Percentiles rank a stretch among this genome's conserved stretches.
Evolutionary conservation across 1,140 invertebrate species (phyloP).

Genomic region (Drosophila auraria): DNA sequence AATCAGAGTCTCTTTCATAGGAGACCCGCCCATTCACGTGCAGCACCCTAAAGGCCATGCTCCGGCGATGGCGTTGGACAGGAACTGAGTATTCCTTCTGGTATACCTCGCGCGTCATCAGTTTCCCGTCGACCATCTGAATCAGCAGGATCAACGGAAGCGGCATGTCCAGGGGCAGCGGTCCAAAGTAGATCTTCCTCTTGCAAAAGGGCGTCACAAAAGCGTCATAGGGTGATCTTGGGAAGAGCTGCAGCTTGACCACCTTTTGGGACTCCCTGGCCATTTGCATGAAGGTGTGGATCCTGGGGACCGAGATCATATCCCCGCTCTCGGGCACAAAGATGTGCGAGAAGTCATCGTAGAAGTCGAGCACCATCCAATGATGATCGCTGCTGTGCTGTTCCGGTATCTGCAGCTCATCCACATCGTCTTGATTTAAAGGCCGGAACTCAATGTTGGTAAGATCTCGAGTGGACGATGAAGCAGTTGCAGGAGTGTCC

Average conservation of each 20-base stretch:
- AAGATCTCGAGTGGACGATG: too few relatives aligned
- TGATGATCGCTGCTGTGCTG: slow-evolving; percentile 49
- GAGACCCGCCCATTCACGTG: slow-evolving; percentile 62
- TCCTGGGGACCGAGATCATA: slow-evolving; percentile 69
- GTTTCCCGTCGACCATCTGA: slow-evolving; percentile 77
- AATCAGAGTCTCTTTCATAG: slow-evolving; percentile 54
- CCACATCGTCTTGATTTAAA: slow-evolving; percentile 51
- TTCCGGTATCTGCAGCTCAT: slow-evolving; percentile 62
- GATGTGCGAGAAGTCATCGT: slow-evolving; percentile 79
- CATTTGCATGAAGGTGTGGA: slow-evolving; percentile 63
- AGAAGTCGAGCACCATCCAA: slow-evolving; percentile 75
- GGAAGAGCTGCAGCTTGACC: slow-evolving; percentile 68
- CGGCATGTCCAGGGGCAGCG: slow-evolving; percentile 47
- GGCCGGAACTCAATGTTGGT: slow-evolving; percentile 68
- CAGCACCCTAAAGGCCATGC: slow-evolving; percentile 71
- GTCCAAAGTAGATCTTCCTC: slow-evolving; percentile 77
- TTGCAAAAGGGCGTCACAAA: slow-evolving; percentile 64
- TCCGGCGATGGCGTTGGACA: slow-evolving; percentile 43
- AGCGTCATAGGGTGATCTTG: slow-evolving; percentile 66
- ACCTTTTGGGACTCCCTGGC: slow-evolving; percentile 61
- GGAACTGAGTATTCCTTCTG: slow-evolving; percentile 63
- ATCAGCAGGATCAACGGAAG: slow-evolving; percentile 66
- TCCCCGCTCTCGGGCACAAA: slow-evolving; percentile 71
- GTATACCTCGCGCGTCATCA: slow-evolving; percentile 78
- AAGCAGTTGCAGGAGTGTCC: too few relatives aligned